Evolutionary conservation across 2,797 vertebrate species (phyloP).

Genomic region (Austrolebias charrua): DNA sequence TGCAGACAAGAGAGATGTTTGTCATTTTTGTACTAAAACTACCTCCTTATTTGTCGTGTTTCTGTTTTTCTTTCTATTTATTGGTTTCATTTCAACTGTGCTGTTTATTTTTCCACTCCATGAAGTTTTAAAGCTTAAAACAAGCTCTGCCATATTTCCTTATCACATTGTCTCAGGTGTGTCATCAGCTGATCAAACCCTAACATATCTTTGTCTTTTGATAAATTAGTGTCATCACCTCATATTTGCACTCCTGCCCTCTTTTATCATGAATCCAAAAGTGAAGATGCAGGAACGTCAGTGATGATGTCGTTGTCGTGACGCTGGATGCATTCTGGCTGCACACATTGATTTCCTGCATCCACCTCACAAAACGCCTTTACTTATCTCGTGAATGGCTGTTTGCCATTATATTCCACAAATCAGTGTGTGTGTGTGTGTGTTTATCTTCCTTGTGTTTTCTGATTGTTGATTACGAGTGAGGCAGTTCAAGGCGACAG

Average conservation of each 20-base stretch:
- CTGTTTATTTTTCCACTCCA: slow-evolving; percentile 34
- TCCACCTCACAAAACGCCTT: slow-evolving; percentile 39
- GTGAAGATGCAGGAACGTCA: slow-evolving; percentile 62
- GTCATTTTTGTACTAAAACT: slow-evolving; percentile 90
- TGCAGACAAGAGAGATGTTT: slow-evolving; percentile 82
- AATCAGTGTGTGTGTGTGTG: slow-evolving; percentile 26
- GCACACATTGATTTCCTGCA: slow-evolving; percentile 46
- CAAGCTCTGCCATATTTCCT: neutral
- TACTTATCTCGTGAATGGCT: slow-evolving; percentile 50
- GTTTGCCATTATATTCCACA: slow-evolving; percentile 45
- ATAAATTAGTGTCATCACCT: slow-evolving; percentile 32
- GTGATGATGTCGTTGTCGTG: slow-evolving; percentile 41
- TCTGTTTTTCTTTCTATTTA: slow-evolving; percentile 76
- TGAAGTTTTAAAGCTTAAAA: slow-evolving; percentile 44
- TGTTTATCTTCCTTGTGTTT: slow-evolving; percentile 22
- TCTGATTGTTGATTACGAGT: slow-evolving; percentile 20
- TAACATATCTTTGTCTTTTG: slow-evolving; percentile 11
- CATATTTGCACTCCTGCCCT: slow-evolving; percentile 44
- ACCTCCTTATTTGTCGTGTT: slow-evolving; percentile 90
- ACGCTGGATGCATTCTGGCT: slow-evolving; percentile 36
- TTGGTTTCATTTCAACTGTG: slow-evolving; percentile 79
- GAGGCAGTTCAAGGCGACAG: slow-evolving; percentile 38
- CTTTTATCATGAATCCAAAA: slow-evolving; percentile 43
- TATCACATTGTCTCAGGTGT: slow-evolving; percentile 29
- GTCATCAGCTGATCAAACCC: slow-evolving; percentile 13